These are phyloP conservation scores for Amiota communis DNA, from an alignment of 2,888 invertebrate genomes.

Conservation along the genomic window DNA sequence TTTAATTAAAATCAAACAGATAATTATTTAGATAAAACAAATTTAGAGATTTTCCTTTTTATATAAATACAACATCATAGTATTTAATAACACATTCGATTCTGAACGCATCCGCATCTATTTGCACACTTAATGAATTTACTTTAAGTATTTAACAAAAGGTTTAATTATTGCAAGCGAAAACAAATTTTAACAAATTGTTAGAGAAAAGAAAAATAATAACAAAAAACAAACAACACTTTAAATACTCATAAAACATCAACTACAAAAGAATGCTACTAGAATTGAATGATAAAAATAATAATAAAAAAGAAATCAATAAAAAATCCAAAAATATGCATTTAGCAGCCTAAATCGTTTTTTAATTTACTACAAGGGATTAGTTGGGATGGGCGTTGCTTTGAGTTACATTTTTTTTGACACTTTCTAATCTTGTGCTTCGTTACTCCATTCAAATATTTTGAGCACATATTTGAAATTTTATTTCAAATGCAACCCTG, in stretches of 20 bases:
- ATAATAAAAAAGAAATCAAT: slow-evolving; percentile 34
- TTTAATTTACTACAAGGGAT: slow-evolving; percentile 29
- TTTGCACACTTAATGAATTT: slow-evolving; percentile 35
- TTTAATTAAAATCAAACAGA: background rate
- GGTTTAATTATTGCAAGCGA: slow-evolving; percentile 51
- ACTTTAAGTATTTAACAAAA: slow-evolving; percentile 15
- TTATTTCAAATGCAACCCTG: no score
- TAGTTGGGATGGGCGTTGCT: background rate
- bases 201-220: slow-evolving; percentile 29
- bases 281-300: slow-evolving; percentile 64
- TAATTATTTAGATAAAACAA: slow-evolving; percentile 16
- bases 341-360: slow-evolving; percentile 62
- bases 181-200: slow-evolving; percentile 39
- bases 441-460: no score
- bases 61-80: slow-evolving; percentile 53
- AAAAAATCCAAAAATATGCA: slow-evolving; percentile 61
- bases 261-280: slow-evolving; percentile 66
- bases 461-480: no score
- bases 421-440: no score
- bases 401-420: no score
- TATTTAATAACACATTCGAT: slow-evolving; percentile 33
- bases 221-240: slow-evolving; percentile 40
- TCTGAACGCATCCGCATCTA: slow-evolving; percentile 33
- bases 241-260: slow-evolving; percentile 46
- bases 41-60: slow-evolving; percentile 58